Evolutionary conservation across 2,113 vertebrate species (phyloP).

Genomic region (Acrocephalus kingi): DNA sequence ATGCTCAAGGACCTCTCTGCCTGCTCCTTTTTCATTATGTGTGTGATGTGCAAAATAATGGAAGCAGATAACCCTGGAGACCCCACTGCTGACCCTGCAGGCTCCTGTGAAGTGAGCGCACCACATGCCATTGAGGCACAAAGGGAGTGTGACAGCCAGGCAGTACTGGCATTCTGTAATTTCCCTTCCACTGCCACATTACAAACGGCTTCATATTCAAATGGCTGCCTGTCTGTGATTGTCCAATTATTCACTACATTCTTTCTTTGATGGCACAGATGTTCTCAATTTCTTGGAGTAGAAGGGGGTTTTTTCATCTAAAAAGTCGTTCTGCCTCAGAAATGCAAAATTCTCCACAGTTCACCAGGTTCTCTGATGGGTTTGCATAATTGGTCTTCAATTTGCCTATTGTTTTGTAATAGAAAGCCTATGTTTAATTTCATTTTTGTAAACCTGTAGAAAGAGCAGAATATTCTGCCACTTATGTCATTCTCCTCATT

Average conservation of each 20-base stretch:
- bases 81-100: rapidly evolving
- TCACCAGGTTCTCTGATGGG: slow-evolving; percentile 74
- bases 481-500: slow-evolving; percentile 65
- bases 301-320: slow-evolving; percentile 51
- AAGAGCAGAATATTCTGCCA: slow-evolving; percentile 62
- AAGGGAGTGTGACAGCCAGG: slow-evolving; percentile 20
- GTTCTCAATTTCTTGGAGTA: slow-evolving; percentile 80
- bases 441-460: slow-evolving; percentile 76
- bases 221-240: slow-evolving; percentile 76
- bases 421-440: slow-evolving; percentile 76
- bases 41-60: slow-evolving; percentile 5
- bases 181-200: slow-evolving; percentile 52
- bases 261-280: slow-evolving; percentile 80
- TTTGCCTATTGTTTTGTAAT: slow-evolving; percentile 80
- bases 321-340: slow-evolving; percentile 73
- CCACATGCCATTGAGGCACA: neutral
- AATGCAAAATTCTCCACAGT: slow-evolving; percentile 76
- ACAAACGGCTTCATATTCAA: slow-evolving; percentile 71
- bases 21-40: neutral
- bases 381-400: slow-evolving; percentile 81
- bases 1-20: slow-evolving; percentile 12
- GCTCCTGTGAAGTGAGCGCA: neutral
- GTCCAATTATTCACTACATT: slow-evolving; percentile 81
- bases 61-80: slow-evolving; percentile 19
- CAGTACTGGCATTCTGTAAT: neutral